Evolutionary conservation across 2,113 vertebrate genomes (phyloP).

Genomic region (Phrynocephalus versicolor): DNA sequence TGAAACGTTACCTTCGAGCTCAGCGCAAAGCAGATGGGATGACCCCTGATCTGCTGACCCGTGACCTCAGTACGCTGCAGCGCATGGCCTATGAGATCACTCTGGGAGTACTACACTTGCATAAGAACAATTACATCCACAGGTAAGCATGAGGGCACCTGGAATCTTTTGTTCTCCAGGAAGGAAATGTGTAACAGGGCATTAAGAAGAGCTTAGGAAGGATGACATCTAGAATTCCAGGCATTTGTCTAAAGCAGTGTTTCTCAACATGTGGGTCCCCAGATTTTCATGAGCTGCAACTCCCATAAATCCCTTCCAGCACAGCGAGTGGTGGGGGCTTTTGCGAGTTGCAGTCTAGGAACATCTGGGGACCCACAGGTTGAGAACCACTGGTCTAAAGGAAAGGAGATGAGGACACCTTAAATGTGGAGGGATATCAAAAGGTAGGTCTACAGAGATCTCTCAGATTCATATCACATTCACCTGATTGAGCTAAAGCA

Average conservation of each 20-base stretch:
- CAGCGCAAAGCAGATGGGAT: slow-evolving; percentile 88
- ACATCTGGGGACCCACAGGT: too few species aligned
- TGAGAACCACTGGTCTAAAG: too few species aligned
- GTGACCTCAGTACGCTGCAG: slow-evolving; percentile 88
- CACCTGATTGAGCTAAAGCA: too few species aligned
- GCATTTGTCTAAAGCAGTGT: background rate
- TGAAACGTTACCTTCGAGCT: slow-evolving; percentile 89
- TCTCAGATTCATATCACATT: too few species aligned
- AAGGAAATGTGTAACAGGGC: background rate
- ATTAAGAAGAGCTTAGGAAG: background rate
- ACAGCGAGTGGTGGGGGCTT: too few species aligned
- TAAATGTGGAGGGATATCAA: background rate
- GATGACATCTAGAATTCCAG: background rate
- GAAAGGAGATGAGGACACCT: background rate
- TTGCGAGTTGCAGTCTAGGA: too few species aligned
- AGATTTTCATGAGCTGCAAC: too few species aligned
- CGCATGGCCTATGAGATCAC: slow-evolving; percentile 92
- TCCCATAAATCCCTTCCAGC: too few species aligned
- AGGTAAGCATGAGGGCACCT: slow-evolving; percentile 69
- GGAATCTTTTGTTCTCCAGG: background rate
- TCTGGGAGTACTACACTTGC: slow-evolving; percentile 88
- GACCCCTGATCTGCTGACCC: slow-evolving; percentile 86
- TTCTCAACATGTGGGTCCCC: too few species aligned
- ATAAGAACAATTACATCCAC: slow-evolving; percentile 91
- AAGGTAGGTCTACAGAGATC: too few species aligned